Evolutionary conservation across 2,888 invertebrate genomes (phyloP).

Genomic region (Caenorhabditis macrosperma): DNA sequence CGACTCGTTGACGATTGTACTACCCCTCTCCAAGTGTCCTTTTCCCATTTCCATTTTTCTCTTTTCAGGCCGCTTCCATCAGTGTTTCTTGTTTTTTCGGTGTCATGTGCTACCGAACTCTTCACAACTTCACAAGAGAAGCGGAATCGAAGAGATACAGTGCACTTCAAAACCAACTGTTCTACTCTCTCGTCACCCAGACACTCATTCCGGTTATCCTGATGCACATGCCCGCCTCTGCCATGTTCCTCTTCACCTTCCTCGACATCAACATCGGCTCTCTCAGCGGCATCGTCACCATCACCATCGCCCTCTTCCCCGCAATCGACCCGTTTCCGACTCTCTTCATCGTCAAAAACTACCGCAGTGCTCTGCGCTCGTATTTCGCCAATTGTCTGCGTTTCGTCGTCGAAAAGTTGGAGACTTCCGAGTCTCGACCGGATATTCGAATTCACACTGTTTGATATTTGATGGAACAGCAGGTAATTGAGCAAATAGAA

Average conservation of each 20-base stretch:
- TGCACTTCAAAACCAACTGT: constrained; percentile 28
- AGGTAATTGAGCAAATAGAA: too few species aligned
- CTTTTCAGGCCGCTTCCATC: constrained; percentile 8
- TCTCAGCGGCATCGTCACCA: constrained; percentile 9
- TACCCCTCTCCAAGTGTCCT: too few species aligned
- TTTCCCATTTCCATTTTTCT: not conserved
- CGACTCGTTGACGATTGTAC: not conserved
- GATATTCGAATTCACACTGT: not conserved
- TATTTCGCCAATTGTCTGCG: not conserved
- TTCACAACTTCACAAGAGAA: not conserved
- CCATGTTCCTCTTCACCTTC: constrained; percentile 22
- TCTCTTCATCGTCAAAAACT: constrained; percentile 30
- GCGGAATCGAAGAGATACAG: not conserved
- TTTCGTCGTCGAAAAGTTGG: not conserved
- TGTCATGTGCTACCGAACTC: constrained; percentile 15
- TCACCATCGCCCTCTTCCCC: constrained; percentile 35
- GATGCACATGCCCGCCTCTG: constrained; percentile 25
- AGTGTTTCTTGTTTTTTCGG: constrained; percentile 13
- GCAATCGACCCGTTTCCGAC: constrained; percentile 43
- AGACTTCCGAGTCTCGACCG: not conserved
- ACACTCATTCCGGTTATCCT: constrained; percentile 32
- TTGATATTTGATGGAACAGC: too few species aligned
- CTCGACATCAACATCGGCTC: constrained; percentile 21
- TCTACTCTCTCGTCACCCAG: constrained; percentile 29
- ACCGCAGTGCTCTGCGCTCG: constrained; percentile 10